A percentile compares a stretch with the other conserved stretches of the same genome.
Conservation (phyloP, 2,797 vertebrate genomes). For the Neoniphon sammara region DNA sequence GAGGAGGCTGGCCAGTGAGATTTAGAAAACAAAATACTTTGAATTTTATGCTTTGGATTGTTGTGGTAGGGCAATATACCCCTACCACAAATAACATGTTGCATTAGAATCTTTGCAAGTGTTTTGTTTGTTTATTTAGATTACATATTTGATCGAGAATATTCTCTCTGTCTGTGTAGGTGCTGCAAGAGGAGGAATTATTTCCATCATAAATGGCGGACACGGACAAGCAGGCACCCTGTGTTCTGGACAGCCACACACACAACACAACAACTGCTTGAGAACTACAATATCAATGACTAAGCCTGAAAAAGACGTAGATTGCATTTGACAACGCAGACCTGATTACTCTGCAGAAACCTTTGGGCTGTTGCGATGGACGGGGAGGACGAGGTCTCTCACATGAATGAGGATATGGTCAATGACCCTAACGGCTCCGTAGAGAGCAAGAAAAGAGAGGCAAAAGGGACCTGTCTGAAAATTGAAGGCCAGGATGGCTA, state of each 20-base stretch:
- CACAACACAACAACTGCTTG: conserved; percentile 69
- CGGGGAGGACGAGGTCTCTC: conserved; percentile 79
- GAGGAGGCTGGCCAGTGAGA: too few relatives aligned
- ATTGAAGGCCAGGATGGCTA: conserved; percentile 87
- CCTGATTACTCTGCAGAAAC: conserved; percentile 68
- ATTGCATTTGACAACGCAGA: conserved; percentile 72
- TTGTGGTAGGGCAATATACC: too few relatives aligned
- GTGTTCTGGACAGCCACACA: conserved; percentile 63
- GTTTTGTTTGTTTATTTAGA: not conserved
- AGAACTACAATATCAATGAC: conserved; percentile 79
- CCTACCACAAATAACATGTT: not conserved
- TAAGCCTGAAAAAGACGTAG: conserved; percentile 68
- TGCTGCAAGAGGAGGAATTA: conserved; percentile 53
- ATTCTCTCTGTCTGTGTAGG: conserved; percentile 44
- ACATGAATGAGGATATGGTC: conserved; percentile 73
- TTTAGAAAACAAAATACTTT: too few relatives aligned
- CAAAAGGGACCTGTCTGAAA: conserved; percentile 83
- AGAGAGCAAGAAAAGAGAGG: conserved; percentile 81
- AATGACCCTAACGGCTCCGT: conserved; percentile 70
- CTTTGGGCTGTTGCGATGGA: conserved; percentile 82
- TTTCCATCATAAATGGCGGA: conserved; percentile 78
- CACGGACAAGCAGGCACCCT: conserved; percentile 64
- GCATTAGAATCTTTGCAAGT: not conserved
- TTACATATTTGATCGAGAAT: not conserved
- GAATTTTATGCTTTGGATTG: too few relatives aligned